These are phyloP conservation scores for Istiophorus platypterus DNA, from an alignment of 2,113 vertebrate species.

Conservation along the genomic window DNA sequence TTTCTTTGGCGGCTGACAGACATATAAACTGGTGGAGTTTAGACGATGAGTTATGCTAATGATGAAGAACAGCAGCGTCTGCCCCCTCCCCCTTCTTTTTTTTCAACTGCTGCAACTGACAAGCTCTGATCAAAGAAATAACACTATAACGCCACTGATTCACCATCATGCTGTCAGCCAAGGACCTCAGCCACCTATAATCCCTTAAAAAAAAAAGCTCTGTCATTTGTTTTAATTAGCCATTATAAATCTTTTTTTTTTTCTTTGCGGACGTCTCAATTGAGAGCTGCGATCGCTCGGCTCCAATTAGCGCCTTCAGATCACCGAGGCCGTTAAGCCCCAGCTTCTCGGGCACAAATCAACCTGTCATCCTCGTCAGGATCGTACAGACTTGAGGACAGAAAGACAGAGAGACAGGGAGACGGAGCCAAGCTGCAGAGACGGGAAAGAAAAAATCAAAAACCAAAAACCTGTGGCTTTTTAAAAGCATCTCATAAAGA, in stretches of 20 bases:
- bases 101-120: background rate
- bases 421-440: background rate
- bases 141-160: background rate
- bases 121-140: slow-evolving; percentile 12
- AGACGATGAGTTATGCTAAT: slow-evolving; percentile 43
- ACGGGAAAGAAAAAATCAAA: background rate
- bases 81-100: background rate
- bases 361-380: slow-evolving; percentile 12
- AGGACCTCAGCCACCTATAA: background rate
- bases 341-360: slow-evolving; percentile 24
- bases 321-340: slow-evolving; percentile 11
- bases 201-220: slow-evolving; percentile 15
- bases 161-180: background rate
- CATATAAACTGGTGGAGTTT: slow-evolving; percentile 33
- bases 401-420: background rate
- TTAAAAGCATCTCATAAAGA: slow-evolving; percentile 31
- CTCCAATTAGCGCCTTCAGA: slow-evolving; percentile 16
- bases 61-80: slow-evolving; percentile 49
- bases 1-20: slow-evolving; percentile 32
- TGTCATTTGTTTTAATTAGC: slow-evolving; percentile 52
- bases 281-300: slow-evolving; percentile 6
- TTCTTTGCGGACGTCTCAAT: slow-evolving; percentile 55
- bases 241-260: slow-evolving; percentile 43
- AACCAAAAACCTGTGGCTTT: slow-evolving; percentile 3
- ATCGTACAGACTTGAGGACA: background rate